phyloP scores from a whole-genome alignment of 2,888 invertebrate species.

The Zygaena filipendulae region DNA sequence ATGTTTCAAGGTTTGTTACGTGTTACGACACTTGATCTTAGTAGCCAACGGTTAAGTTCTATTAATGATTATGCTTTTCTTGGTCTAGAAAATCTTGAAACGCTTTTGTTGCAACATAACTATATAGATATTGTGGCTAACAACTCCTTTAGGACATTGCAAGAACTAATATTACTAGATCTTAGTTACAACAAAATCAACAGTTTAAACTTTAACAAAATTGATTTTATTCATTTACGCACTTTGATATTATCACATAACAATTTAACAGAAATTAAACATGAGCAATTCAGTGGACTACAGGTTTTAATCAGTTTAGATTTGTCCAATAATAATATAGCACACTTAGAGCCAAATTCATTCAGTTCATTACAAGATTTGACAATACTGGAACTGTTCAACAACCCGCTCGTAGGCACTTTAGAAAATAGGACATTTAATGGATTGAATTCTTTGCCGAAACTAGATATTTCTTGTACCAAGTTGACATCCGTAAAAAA shows the following conservation, averaged over 20 bases:
- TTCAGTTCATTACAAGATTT: constrained; percentile 29
- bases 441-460: constrained; percentile 32
- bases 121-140: constrained; percentile 23
- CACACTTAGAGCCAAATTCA: constrained; percentile 26
- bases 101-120: constrained; percentile 34
- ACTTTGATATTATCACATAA: constrained; percentile 30
- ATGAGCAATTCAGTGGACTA: constrained; percentile 26
- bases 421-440: constrained; percentile 31
- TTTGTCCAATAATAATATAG: constrained; percentile 37
- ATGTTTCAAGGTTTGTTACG: constrained; percentile 33
- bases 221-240: constrained; percentile 27
- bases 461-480: constrained; percentile 36
- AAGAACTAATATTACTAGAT: constrained; percentile 26
- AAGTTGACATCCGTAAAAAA: constrained; percentile 29
- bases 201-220: constrained; percentile 30
- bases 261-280: constrained; percentile 25
- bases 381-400: constrained; percentile 31
- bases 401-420: constrained; percentile 31
- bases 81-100: constrained; percentile 24
- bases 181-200: constrained; percentile 35
- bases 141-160: constrained; percentile 28
- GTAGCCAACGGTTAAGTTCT: constrained; percentile 26
- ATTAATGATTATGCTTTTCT: constrained; percentile 37
- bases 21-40: constrained; percentile 28
- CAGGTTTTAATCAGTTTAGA: constrained; percentile 30